Base-by-base conservation (phyloP, 2,888 invertebrate species). In the Habroteleia sp. region DNA sequence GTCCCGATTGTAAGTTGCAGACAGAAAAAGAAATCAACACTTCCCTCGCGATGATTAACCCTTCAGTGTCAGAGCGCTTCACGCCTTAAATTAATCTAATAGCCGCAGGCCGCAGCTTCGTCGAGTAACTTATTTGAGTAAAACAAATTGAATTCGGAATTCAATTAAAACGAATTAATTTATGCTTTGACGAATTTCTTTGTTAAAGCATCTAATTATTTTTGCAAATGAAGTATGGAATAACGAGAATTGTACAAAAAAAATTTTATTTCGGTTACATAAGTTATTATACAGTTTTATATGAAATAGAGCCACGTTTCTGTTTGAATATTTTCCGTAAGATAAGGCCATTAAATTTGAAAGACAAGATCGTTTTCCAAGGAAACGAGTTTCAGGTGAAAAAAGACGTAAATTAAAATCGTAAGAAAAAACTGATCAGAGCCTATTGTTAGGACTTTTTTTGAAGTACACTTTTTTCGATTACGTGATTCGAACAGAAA, bases 81-180 rank as follows among this genome's bases (percentile, higher is more conserved):
- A 62, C 62, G 71, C 56, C 63, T 72, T 37, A 41, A 54, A 56
- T 63, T 63, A 63, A 72, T 63, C 63, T 72, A 72, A 63, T 58
- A 71, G 71, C 71, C 48, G 62, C 25, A 31, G 62, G 71, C 62
- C 46, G 29, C 8, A 8, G 23, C 48, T 25, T 5, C 42, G 35
- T 16, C 3, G 35, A 44, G 25, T 44, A 33, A 52, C 48, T 71
- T 56, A 56, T 58, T 63, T 72, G 17, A 35, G 16, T 10, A 46
- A 63, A 63, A 63, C 63, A 63, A 72, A 72, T 72, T 72, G 63
- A 63, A 63, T 63, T 41, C 11, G 2, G 41, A 17, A 56, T 56
- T 63, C 71, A 63, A 72, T 72, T 72, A 72, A 72, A 72, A 63
- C 10, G 63, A 48, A 72, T 72, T 63, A 72, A 63, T 56, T 60